Evolutionary conservation across 2,888 invertebrate genomes (phyloP).

Genomic region (Caenorhabditis sp.): DNA sequence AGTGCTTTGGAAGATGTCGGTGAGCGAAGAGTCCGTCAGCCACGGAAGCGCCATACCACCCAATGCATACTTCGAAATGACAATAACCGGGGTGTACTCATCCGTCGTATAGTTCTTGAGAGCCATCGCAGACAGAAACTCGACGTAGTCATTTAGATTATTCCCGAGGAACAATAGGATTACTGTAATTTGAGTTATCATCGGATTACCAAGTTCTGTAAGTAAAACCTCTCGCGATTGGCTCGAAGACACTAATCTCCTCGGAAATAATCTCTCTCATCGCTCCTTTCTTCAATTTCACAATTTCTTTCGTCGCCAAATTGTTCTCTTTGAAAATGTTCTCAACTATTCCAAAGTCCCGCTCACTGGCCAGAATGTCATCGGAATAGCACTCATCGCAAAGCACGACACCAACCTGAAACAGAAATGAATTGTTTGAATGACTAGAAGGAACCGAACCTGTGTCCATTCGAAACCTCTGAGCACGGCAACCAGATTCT

Average conservation of each 20-base stretch:
- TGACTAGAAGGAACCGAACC: not conserved
- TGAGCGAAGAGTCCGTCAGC: slow-evolving; percentile 8
- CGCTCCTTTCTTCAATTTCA: slow-evolving; percentile 24
- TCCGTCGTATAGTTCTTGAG: slow-evolving; percentile 42
- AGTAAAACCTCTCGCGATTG: slow-evolving; percentile 27
- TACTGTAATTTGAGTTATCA: slow-evolving; percentile 41
- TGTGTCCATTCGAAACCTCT: slow-evolving; percentile 58
- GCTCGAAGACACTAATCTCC: slow-evolving; percentile 1
- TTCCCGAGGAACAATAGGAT: slow-evolving; percentile 63
- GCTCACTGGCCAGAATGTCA: slow-evolving; percentile 32
- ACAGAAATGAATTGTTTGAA: not conserved
- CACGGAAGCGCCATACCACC: slow-evolving; percentile 27
- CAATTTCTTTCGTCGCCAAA: slow-evolving; percentile 9
- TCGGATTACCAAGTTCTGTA: too few relatives aligned
- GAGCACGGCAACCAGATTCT: slow-evolving; percentile 53
- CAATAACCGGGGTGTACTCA: slow-evolving; percentile 60
- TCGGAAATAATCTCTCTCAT: slow-evolving; percentile 18
- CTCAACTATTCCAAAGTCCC: slow-evolving; percentile 7
- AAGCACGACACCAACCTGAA: slow-evolving; percentile 22
- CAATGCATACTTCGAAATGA: slow-evolving; percentile 51
- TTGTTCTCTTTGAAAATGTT: slow-evolving; percentile 10
- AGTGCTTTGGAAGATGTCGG: slow-evolving; percentile 39
- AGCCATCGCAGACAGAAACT: slow-evolving; percentile 54
- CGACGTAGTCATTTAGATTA: slow-evolving; percentile 51
- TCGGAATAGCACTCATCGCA: slow-evolving; percentile 44